phyloP scores from a whole-genome alignment of 2,888 invertebrate genomes.

The Eupelmus urozonus region DNA sequence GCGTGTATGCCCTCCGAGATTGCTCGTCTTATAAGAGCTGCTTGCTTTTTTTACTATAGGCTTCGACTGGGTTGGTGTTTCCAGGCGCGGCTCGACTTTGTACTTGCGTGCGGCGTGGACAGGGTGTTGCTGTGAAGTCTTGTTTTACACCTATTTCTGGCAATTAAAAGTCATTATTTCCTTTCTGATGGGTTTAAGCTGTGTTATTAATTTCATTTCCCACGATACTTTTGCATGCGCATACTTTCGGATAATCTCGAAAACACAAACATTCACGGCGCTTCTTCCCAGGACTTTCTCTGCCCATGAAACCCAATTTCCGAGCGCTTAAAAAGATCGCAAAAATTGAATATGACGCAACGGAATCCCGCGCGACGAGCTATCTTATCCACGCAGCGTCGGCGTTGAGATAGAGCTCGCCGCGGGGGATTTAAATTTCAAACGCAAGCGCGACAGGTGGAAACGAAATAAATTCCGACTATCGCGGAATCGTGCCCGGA shows the following conservation, averaged over 20 bases:
- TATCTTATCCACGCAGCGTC: constrained; percentile 25
- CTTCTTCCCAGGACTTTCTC: no score
- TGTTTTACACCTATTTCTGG: neutral
- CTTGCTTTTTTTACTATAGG: constrained; percentile 6
- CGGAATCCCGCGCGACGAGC: neutral
- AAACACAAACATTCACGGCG: no score
- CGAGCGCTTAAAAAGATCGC: no score
- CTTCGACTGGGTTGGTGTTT: constrained; percentile 1
- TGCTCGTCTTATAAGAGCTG: neutral
- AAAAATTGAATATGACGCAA: constrained; percentile 28
- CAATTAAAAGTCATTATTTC: constrained; percentile 9
- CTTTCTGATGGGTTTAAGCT: no score
- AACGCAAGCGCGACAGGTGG: constrained; percentile 62
- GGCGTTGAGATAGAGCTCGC: constrained; percentile 44
- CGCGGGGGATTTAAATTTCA: constrained; percentile 62
- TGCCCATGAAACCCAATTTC: no score
- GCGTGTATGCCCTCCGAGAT: no score
- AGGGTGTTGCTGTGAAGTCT: neutral
- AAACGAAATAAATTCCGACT: constrained; percentile 63
- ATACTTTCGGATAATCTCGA: no score
- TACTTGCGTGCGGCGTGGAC: neutral
- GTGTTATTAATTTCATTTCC: constrained; percentile 10
- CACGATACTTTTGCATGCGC: neutral
- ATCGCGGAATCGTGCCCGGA: constrained; percentile 59
- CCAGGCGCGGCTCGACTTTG: constrained; percentile 15